phyloP scores from a whole-genome alignment of 2,888 invertebrate genomes.

The Phengaris arion region DNA sequence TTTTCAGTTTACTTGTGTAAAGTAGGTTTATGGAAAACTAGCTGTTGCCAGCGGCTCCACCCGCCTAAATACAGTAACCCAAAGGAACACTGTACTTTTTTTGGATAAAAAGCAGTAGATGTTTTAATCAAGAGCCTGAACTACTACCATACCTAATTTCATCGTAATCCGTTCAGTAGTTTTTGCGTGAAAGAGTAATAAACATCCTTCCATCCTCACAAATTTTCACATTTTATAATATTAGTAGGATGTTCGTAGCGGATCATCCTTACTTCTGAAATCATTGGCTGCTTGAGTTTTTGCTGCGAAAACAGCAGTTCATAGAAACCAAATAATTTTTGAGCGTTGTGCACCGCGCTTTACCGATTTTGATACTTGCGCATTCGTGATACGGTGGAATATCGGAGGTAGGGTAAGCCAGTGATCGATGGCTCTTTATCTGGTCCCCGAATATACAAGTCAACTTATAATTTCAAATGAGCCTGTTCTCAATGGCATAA shows the following conservation, averaged over 20 bases:
- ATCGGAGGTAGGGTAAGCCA: conserved; percentile 40
- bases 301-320: conserved; percentile 60
- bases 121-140: no score
- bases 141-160: no score
- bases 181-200: no score
- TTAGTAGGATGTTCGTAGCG: neutral
- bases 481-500: conserved; percentile 58
- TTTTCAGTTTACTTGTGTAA: no score
- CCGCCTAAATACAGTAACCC: no score
- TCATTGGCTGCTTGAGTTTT: conserved; percentile 52
- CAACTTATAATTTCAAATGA: conserved; percentile 73
- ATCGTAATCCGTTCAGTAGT: no score
- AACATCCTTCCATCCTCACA: no score
- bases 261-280: neutral
- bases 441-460: conserved; percentile 66
- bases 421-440: conserved; percentile 69
- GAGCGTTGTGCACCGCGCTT: conserved; percentile 28
- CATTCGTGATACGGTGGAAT: conserved; percentile 26
- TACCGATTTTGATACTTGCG: conserved; percentile 34
- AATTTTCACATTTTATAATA: no score
- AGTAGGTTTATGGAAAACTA: no score
- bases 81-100: no score
- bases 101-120: no score
- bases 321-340: conserved; percentile 51
- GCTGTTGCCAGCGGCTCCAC: no score